phyloP scores from a whole-genome alignment of 2,113 vertebrate genomes.

The Cyanistes caeruleus region DNA sequence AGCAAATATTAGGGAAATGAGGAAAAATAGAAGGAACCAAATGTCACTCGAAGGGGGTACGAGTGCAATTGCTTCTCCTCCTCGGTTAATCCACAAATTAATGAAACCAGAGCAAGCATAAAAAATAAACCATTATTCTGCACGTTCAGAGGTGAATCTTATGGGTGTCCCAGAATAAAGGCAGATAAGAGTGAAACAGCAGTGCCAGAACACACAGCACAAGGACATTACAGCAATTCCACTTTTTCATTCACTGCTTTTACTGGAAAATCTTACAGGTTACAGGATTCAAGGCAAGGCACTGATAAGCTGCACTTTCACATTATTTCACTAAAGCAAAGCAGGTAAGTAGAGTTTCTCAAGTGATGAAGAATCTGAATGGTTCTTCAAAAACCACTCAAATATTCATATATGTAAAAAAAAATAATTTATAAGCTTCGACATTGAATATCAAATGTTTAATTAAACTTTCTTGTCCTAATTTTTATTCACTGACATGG shows the following conservation, averaged over 20 bases:
- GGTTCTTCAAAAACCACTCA: neutral
- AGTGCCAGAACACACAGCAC: neutral
- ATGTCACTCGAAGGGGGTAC: conserved; percentile 19
- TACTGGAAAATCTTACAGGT: neutral
- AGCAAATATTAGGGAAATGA: conserved; percentile 63
- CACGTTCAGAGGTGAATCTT: neutral
- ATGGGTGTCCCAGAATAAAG: neutral
- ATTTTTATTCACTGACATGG: neutral
- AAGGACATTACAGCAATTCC: neutral
- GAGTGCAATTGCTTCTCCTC: conserved; percentile 42
- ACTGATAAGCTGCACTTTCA: neutral
- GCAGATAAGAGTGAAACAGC: neutral
- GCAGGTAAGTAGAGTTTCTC: neutral
- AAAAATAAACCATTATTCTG: neutral
- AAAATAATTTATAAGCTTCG: neutral
- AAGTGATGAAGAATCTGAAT: neutral
- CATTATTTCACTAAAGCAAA: neutral
- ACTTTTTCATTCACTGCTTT: neutral
- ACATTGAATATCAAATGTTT: neutral
- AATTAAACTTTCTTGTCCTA: neutral
- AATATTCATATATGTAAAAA: neutral
- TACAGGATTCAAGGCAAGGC: neutral
- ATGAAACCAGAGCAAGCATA: conserved; percentile 15
- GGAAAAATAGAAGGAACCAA: conserved; percentile 50
- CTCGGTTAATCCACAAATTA: conserved; percentile 36